Conservation (phyloP, 2,113 vertebrate species). For the Artemisiospiza belli region DNA sequence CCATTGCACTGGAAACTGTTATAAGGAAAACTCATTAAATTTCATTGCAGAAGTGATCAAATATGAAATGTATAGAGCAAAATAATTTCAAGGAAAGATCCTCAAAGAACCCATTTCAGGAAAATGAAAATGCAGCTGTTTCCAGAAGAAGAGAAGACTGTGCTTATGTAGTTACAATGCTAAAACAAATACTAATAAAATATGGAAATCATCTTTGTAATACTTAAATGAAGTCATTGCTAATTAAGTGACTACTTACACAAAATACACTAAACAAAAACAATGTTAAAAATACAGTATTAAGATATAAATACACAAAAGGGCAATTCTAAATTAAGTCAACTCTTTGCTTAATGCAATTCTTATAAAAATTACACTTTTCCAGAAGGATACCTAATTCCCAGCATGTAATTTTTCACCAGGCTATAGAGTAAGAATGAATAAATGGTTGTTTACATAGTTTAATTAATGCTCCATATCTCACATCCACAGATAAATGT, state of each 20-base stretch:
- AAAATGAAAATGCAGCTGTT: background rate
- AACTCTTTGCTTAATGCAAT: background rate
- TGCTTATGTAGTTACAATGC: background rate
- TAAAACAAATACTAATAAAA: conserved; percentile 16
- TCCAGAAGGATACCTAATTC: background rate
- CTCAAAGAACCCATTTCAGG: background rate
- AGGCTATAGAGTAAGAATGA: background rate
- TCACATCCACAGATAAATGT: background rate
- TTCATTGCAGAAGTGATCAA: background rate
- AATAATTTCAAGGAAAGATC: background rate
- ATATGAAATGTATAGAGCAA: background rate
- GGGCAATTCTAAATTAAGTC: background rate
- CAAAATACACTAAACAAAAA: background rate
- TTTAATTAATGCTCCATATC: background rate
- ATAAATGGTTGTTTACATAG: background rate
- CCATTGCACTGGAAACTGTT: background rate
- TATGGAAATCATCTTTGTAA: background rate
- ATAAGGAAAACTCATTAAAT: background rate
- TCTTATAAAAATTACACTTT: background rate
- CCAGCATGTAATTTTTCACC: background rate
- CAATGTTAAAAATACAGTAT: background rate
- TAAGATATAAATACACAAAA: background rate
- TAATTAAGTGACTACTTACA: conserved; percentile 1
- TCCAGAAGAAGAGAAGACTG: background rate
- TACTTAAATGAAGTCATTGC: background rate